Base-by-base conservation (phyloP, 2,113 vertebrate genomes). In the Apistogramma diplotaenia region DNA sequence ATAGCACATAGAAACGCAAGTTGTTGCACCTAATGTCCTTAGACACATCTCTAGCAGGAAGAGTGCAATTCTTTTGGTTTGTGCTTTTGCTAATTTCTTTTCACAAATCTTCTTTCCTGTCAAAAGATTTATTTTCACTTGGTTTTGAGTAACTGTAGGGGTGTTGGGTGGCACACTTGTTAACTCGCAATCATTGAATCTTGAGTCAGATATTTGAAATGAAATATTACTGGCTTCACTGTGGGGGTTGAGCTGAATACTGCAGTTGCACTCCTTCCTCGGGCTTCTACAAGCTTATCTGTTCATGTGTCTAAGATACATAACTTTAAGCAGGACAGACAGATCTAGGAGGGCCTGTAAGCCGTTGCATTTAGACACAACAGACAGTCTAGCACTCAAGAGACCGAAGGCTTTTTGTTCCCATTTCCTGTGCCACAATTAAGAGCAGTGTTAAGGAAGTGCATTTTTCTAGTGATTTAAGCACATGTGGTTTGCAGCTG, bases 311-410 rank as follows among this genome's bases (percentile, higher is more conserved):
- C 80, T 67, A 82, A 74, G 46, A 91, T 78, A 74, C 89, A 87
- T 84, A 78, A 72, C 70, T 86, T 58, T 76, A 46, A 86, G 73
- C 59, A 74, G 74, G 73, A 46, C 46, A 53, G 86, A 82, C 83
- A 89, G 78, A 83, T 87, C 72, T 78, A 60, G 73, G 74, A 71
- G 74, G 76, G 67, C 33, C 82, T 78, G 33, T 87, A 87, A 89
- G 85, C 82, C 83, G 53, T 87, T 89, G 86, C 88, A 79, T 90
- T 89, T 77, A 82, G 75, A 87, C 75, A 79, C 78, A 85, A 71
- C 55, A 73, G 74, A 85, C 80, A 86, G 80, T 73, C 74, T 21
- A 80, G 76, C 70, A 58, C 90, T 74, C 85, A 19, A 29, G 90
- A 87, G 88, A 92, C 77, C 54, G 83, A 51, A 79, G 67, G 74